These are phyloP conservation scores for Xenus cinereus DNA, from an alignment of 2,113 vertebrate species.

Conservation along the genomic window DNA sequence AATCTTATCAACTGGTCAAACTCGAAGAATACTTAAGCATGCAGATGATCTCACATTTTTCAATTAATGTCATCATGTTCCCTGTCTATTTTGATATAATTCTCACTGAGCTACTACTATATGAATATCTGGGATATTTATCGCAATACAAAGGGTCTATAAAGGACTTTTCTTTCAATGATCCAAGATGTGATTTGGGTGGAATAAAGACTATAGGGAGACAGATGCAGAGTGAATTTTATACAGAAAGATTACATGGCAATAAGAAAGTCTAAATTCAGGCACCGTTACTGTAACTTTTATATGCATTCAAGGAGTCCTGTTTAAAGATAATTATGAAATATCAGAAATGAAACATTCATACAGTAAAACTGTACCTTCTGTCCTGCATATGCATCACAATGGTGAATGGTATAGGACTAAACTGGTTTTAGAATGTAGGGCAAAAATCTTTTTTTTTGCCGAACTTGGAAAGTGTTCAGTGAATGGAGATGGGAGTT, in stretches of 20 bases:
- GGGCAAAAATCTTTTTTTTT: neutral
- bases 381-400: neutral
- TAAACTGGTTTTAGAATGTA: neutral
- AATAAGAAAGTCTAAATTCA: neutral
- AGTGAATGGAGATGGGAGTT: neutral
- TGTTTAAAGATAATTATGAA: neutral
- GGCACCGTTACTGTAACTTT: neutral
- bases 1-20: neutral
- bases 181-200: neutral
- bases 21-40: neutral
- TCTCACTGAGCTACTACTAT: neutral
- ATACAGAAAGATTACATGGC: neutral
- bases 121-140: neutral
- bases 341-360: neutral
- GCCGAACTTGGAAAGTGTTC: neutral
- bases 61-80: neutral
- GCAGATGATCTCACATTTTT: neutral
- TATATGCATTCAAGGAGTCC: neutral
- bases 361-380: neutral
- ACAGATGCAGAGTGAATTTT: neutral
- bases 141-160: neutral
- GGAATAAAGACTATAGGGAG: neutral
- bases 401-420: neutral
- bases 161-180: neutral
- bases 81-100: neutral